Evolutionary conservation across 2,888 invertebrate species (phyloP).

Genomic region (Willowsia nigromaculata): DNA sequence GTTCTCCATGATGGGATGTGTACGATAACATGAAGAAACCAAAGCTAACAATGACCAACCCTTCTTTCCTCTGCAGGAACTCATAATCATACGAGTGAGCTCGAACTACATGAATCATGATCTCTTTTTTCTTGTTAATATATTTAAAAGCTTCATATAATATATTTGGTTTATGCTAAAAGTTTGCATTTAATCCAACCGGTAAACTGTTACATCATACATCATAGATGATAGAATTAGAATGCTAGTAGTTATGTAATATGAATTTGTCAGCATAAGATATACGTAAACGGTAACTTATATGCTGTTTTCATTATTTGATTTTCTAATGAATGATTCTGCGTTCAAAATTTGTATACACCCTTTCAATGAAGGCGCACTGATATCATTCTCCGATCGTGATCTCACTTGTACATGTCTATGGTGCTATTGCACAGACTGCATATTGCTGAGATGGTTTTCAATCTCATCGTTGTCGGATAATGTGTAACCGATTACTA

Average conservation of each 20-base stretch:
- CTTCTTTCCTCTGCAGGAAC: background rate
- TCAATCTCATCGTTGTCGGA: background rate
- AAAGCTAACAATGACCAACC: too few relatives aligned
- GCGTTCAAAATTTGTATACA: too few relatives aligned
- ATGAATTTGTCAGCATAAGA: too few relatives aligned
- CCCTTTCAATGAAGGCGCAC: too few relatives aligned
- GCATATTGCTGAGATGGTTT: background rate
- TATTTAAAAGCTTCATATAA: too few relatives aligned
- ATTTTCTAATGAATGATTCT: too few relatives aligned
- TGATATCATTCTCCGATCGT: background rate
- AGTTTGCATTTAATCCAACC: background rate
- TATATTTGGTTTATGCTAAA: too few relatives aligned
- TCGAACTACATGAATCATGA: background rate
- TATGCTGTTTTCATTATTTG: too few relatives aligned
- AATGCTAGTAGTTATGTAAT: too few relatives aligned
- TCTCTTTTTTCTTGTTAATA: background rate
- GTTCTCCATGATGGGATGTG: background rate
- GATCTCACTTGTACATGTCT: background rate
- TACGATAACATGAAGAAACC: background rate
- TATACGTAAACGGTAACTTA: too few relatives aligned
- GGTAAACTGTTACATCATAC: background rate
- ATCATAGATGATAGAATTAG: background rate
- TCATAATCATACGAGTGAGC: background rate
- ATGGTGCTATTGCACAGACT: background rate
- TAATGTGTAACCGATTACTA: constrained; percentile 10